Base-by-base conservation (phyloP, 2,888 invertebrate species). In the Tiliacea aurago region DNA sequence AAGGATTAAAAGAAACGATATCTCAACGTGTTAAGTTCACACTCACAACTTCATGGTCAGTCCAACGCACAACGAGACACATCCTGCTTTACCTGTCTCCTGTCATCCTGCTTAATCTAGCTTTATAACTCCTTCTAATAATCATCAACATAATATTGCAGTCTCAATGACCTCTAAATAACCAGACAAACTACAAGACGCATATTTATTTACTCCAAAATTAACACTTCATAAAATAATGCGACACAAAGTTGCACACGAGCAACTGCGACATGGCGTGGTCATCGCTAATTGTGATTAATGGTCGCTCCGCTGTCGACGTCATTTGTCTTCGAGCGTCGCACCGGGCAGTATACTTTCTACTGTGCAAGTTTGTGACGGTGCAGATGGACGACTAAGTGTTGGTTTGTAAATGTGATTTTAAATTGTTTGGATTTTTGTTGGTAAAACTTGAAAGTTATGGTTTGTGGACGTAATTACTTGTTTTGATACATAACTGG, bases 241-340 rank as follows among this genome's bases (percentile, higher is more conserved):
- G 77, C 74, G 83, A 88, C 85, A 86, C 85, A 87, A 89, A 89
- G 88, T 78, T 87, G 83, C 88, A 87, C 84, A 88, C 87, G 84
- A 81, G 85, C 89, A 78, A 85, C 78, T 79, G 65, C 76, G 75
- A 81, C 87, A 85, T 85, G 84, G 81, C 88, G 87, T 84, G 90
- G 89, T 89, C 91, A 88, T 88, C 91, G 86, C 93, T 95, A 95
- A 95, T 96, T 95, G 95, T 95, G 95, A 96, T 95, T 90, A 94
- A 96, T 95, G 93, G 82, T 72, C 71, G 85, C 83, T 84, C 87
- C 85, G 88, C 88, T 90, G 91, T 91, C 90, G 89, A 90, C 91
- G 91, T 94, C 95, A 91, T 95, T 94, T 94, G 94, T 95, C 94
- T 95, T 92, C 84, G 68, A 58, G 85, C 85, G 88, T 87, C 90